Conservation (phyloP, 2,113 vertebrate genomes). For the Xyliphius kryptos region DNA sequence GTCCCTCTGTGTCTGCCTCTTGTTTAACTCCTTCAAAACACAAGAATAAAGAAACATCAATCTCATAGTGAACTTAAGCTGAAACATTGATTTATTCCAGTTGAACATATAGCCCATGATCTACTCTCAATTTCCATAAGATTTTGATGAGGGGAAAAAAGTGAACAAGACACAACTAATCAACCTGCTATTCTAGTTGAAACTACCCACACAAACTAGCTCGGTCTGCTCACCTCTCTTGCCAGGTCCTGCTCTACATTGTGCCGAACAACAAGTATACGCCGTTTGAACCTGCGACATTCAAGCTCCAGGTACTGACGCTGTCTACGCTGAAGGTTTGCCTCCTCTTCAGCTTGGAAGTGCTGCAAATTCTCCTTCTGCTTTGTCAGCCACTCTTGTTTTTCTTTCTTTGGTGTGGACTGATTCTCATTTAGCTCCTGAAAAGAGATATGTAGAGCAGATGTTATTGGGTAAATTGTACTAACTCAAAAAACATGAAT, state of each 20-base stretch:
- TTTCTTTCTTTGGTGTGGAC: conserved; percentile 98
- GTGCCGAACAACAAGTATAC: conserved; percentile 90
- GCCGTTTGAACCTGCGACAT: conserved; percentile 90
- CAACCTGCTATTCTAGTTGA: no score
- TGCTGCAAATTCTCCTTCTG: conserved; percentile 98
- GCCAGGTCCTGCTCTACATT: conserved; percentile 92
- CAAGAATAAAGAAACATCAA: not conserved
- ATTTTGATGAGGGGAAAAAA: no score
- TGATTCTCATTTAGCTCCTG: conserved; percentile 65
- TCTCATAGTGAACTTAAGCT: not conserved
- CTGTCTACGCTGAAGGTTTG: conserved; percentile 87
- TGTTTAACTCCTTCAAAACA: conserved; percentile 83
- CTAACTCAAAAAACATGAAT: not conserved
- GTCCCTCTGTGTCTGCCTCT: conserved; percentile 96
- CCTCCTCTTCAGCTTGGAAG: conserved; percentile 96
- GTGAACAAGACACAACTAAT: no score
- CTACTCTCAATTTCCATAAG: no score
- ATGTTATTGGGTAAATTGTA: not conserved
- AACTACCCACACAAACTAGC: no score
- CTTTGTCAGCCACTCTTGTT: conserved; percentile 97
- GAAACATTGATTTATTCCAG: no score
- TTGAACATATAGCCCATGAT: no score
- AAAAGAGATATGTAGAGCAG: not conserved
- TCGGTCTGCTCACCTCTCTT: conserved; percentile 78
- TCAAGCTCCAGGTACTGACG: conserved; percentile 94